phyloP scores from a whole-genome alignment of 2,113 vertebrate species.

The Clarias batrachus region DNA sequence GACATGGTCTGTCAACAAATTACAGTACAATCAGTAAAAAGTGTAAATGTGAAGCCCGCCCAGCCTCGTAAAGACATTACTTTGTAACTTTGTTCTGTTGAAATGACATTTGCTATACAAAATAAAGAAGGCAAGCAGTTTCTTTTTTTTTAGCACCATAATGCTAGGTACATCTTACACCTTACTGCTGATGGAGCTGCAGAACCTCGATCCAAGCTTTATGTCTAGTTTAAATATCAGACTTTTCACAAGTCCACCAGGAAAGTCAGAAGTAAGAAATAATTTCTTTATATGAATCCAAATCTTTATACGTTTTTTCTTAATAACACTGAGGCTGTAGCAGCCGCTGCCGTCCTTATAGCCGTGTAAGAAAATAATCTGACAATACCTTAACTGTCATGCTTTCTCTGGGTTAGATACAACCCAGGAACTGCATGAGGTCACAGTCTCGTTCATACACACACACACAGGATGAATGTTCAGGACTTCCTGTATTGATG shows the following conservation, averaged over 20 bases:
- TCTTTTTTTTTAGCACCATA: background rate
- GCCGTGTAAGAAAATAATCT: background rate
- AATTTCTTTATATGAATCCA: too few relatives aligned
- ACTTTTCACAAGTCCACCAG: too few relatives aligned
- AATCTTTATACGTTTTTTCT: too few relatives aligned
- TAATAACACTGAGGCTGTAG: background rate
- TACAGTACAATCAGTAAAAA: too few relatives aligned
- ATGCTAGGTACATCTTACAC: background rate
- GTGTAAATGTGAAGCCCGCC: too few relatives aligned
- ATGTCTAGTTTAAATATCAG: background rate
- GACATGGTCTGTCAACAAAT: too few relatives aligned
- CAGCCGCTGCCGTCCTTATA: background rate
- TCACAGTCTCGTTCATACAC: background rate
- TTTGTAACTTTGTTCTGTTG: too few relatives aligned
- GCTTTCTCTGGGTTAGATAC: background rate
- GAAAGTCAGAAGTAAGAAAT: too few relatives aligned
- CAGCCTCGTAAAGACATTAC: too few relatives aligned
- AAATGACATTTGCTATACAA: too few relatives aligned
- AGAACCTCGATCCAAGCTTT: background rate
- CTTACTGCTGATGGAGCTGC: background rate
- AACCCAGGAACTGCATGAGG: background rate
- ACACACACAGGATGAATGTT: constrained; percentile 49
- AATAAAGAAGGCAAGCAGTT: background rate
- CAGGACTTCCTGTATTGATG: constrained; percentile 75
- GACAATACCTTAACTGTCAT: background rate